Evolutionary conservation across 2,113 vertebrate genomes (phyloP).

Genomic region (Eptesicus fuscus): DNA sequence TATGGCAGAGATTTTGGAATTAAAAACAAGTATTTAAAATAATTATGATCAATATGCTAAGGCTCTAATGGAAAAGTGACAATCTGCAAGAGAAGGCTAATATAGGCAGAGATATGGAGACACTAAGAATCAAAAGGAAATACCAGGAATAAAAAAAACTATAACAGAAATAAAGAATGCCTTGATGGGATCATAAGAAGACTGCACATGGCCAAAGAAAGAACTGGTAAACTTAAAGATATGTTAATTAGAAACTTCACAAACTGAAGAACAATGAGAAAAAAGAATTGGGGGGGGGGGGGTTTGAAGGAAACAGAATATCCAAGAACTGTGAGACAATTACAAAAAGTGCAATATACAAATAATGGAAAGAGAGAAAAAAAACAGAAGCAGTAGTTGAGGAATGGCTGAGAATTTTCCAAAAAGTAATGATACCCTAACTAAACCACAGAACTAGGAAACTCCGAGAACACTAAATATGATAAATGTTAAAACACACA

Average conservation of each 20-base stretch:
- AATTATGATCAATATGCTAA: not conserved
- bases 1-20: not conserved
- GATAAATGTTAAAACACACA: not conserved
- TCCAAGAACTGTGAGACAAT: not conserved
- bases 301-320: not conserved
- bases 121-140: not conserved
- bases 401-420: not conserved
- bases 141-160: not conserved
- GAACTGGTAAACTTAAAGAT: not conserved
- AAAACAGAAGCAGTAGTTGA: not conserved
- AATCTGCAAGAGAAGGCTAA: not conserved
- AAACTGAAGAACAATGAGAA: not conserved
- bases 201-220: not conserved
- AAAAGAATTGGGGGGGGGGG: not conserved
- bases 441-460: not conserved
- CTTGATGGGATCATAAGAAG: not conserved
- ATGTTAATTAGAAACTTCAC: not conserved
- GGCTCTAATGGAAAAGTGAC: not conserved
- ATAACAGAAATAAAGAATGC: not conserved
- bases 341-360: not conserved
- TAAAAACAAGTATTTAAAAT: not conserved
- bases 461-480: not conserved
- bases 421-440: not conserved
- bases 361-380: not conserved
- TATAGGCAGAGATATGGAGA: not conserved